Conservation (phyloP, 2,113 vertebrate genomes). For the Larimichthys crocea region DNA sequence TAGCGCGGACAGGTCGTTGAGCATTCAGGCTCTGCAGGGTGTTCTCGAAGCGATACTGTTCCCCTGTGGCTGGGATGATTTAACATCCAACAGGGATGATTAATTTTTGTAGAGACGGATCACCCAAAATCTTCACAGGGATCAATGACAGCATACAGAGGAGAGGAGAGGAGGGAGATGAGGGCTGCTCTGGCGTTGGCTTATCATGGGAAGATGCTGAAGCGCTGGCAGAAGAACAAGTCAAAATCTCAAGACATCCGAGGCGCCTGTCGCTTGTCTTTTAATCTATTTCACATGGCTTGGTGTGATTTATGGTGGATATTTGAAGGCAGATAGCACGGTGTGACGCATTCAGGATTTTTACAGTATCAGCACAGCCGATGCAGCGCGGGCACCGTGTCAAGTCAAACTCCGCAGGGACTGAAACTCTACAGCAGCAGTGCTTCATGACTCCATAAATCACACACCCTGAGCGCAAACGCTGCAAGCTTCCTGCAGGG, state of each 20-base stretch:
- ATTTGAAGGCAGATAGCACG: conserved; percentile 7
- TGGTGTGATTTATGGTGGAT: conserved; percentile 24
- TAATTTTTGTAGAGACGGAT: conserved; percentile 3
- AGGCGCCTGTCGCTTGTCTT: conserved; percentile 16
- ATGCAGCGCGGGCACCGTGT: not conserved
- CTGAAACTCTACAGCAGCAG: not conserved
- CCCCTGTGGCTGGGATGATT: not conserved
- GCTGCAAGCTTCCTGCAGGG: not conserved
- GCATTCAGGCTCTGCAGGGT: not conserved
- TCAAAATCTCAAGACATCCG: not conserved
- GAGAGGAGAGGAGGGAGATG: not conserved
- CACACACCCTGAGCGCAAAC: not conserved
- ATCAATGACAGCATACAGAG: not conserved
- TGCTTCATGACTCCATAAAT: conserved; percentile 46
- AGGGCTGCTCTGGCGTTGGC: not conserved
- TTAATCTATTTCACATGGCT: conserved; percentile 51
- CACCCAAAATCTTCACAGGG: conserved; percentile 2
- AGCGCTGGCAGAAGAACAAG: conserved; percentile 21
- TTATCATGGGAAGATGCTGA: conserved; percentile 21
- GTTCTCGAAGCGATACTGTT: not conserved
- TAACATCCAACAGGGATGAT: conserved; percentile 17
- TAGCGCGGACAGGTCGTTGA: not conserved
- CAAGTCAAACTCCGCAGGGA: conserved; percentile 31
- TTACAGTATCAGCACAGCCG: conserved; percentile 44
- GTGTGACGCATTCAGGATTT: conserved; percentile 19